Percentiles rank a stretch among this genome's conserved stretches.
phyloP scores from a whole-genome alignment of 2,113 vertebrate species.

The Lophochroa leadbeateri region DNA sequence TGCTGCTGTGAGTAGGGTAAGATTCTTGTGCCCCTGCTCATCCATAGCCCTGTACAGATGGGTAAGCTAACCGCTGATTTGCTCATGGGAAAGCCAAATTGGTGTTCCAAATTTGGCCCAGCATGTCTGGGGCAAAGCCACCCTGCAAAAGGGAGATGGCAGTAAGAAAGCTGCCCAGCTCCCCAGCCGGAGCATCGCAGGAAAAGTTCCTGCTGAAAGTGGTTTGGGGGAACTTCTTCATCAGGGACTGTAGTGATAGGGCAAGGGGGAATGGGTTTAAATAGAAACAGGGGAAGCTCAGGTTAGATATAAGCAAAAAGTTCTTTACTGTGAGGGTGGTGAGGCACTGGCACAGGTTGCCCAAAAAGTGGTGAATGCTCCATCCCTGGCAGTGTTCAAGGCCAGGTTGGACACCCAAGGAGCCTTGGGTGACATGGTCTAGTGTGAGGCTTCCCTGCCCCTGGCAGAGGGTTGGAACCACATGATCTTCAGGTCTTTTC shows the following conservation, averaged over 20 bases:
- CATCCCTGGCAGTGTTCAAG: background rate
- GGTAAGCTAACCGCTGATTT: background rate
- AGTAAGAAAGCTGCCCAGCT: background rate
- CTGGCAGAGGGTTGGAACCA: background rate
- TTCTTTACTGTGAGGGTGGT: background rate
- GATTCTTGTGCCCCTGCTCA: background rate
- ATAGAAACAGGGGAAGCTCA: background rate
- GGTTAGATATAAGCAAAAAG: background rate
- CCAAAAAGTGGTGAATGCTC: background rate
- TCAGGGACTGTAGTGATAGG: background rate
- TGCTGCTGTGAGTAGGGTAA: background rate
- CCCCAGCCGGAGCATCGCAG: fast-evolving
- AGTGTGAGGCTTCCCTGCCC: background rate
- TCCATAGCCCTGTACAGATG: fast-evolving
- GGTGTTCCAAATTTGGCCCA: fast-evolving
- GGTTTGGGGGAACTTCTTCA: background rate
- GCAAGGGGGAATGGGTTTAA: background rate
- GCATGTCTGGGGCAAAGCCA: fast-evolving
- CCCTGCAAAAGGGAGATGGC: background rate
- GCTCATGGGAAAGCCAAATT: fast-evolving
- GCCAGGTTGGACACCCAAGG: background rate
- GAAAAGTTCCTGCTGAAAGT: background rate
- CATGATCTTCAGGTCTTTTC: background rate
- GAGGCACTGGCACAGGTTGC: background rate
- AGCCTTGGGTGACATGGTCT: background rate